A percentile compares a stretch with the other conserved stretches of the same genome.
These are phyloP conservation scores for Harmothoe impar DNA, from an alignment of 2,888 invertebrate species.

Conservation along the genomic window DNA sequence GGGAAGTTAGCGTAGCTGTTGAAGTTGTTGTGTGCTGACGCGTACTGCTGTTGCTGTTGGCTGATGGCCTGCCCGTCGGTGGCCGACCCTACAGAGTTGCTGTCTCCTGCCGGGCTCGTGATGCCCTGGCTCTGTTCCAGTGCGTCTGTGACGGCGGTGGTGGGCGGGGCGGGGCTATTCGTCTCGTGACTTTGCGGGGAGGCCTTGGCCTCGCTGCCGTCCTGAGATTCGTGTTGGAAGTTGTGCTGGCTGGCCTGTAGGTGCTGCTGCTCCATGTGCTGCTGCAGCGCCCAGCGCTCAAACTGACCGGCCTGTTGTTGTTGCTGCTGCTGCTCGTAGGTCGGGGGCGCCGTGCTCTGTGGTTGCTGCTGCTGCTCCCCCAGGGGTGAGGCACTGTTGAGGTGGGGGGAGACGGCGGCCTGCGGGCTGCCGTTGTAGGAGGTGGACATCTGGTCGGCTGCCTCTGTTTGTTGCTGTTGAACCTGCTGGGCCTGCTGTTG, in stretches of 20 bases:
- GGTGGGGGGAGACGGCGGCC: slow-evolving; percentile 56
- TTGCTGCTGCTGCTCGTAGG: slow-evolving; percentile 62
- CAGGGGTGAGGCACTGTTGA: slow-evolving; percentile 49
- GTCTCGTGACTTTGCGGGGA: slow-evolving; percentile 40
- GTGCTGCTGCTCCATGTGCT: slow-evolving; percentile 47
- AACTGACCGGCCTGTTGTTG: slow-evolving; percentile 64
- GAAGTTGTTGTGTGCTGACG: slow-evolving; percentile 69
- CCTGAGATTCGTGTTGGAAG: slow-evolving; percentile 57
- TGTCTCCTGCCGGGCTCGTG: slow-evolving; percentile 24
- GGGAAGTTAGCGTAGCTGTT: slow-evolving; percentile 70
- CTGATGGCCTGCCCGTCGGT: background rate
- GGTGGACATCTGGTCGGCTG: slow-evolving; percentile 40
- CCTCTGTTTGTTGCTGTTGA: slow-evolving; percentile 46
- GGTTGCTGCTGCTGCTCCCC: slow-evolving; percentile 37
- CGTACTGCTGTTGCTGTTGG: slow-evolving; percentile 38
- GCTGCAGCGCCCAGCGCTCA: slow-evolving; percentile 47
- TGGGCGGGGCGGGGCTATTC: slow-evolving; percentile 42
- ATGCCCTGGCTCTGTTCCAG: slow-evolving; percentile 25
- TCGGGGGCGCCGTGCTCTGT: background rate
- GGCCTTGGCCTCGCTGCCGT: slow-evolving; percentile 15
- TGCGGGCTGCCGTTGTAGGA: slow-evolving; percentile 62
- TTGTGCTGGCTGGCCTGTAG: slow-evolving; percentile 19
- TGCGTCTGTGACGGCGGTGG: slow-evolving; percentile 39
- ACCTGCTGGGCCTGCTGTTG: slow-evolving; percentile 61
- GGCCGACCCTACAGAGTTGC: slow-evolving; percentile 35